Evolutionary conservation across 2,113 vertebrate genomes (phyloP), one percentile per base, ranked within the genome.

Genomic region (Phylloscopus trochiloides): DNA sequence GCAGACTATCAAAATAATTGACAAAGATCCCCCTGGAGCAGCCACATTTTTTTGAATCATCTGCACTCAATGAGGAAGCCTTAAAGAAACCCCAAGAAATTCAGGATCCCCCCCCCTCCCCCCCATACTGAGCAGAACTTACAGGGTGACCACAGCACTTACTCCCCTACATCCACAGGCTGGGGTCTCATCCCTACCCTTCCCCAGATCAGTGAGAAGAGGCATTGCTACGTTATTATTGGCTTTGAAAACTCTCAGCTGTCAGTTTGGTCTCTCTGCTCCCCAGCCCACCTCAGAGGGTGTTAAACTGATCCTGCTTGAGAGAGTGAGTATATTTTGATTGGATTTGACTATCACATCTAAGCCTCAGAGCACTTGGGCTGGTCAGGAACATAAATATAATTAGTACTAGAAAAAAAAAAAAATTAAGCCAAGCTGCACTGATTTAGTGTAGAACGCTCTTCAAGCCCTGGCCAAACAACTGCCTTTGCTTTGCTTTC

Each of bases 321-420:
- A 90, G 63, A 55, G 28, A 29, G 61, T 76, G 92, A 90, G 67
- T 55, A 7, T 29, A n/a, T 51, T 88, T 88, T 94, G 79, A 78
- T 77, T 63, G 68, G 59, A 80, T 92, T 86, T 93, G 32, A 66
- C 84, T 86, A 86, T 61, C 36, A 34, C 22, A 65, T 58, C 66
- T 47, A 79, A 85, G 79, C 54, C 22, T 45, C 57, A 50, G 50
- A 82, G 57, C 34, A 73, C 55, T 50, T 78, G 57, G 82, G 72
- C 68, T 92, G 72, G 47, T 62, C 75, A 88, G 47, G 55, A 88
- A 84, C 57, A 68, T 42, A 86, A 80, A 84, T 32, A 81, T 59
- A 81, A 71, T 86, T 90, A 92, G 63, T 57, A 74, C 19, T 2
- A 52, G 36, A 24, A 80, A 84, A 51, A 24, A 80, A 84, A 51